Evolutionary conservation across 1,140 invertebrate genomes (phyloP), one percentile per base, ranked within the genome.

Genomic region (Drosophila nigrodunni): DNA sequence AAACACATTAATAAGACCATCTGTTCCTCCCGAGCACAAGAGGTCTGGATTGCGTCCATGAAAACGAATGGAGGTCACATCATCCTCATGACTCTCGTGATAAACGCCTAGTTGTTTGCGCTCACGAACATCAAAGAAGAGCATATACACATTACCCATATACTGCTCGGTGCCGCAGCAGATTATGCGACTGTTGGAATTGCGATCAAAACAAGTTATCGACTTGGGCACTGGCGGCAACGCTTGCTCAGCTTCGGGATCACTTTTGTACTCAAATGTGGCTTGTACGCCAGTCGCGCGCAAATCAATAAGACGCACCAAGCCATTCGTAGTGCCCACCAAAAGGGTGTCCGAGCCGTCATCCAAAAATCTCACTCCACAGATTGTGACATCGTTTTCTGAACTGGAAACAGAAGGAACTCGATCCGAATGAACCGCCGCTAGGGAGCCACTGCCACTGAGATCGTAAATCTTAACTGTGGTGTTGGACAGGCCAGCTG

Each of bases 1-100:
- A 92, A 96, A 98, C 15, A 97, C 88, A 93, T 98, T 98, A 0
- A 98, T 95, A 1, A 98, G 93, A 0, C 97, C 97, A 93, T 98
- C 97, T 0, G 95, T 95, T 18, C 96, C 96, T 0, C 96, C 96
- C 0, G 96, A 95, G 47, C 95, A 94, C 49, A 98, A 86, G 15
- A 94, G 92, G 91, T 97, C 94, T 8, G 94, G 91, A 87, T 96
- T 95, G n/a, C 77, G 93, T 43, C 95, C 93, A 93, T 98, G 96
- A 92, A 98, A 99, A 78, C 94, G 93, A 0, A 98, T 94, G 91
- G 96, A 94, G 35, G 96, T 97, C 9, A 98, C 94, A 92, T 98
- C 97, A 93, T 97, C 96, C 71, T 95, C 95, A 82, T 98, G 97
- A 30, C 95, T 96, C 81, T 98, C 96, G 95, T 95, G 96, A 91